These are phyloP conservation scores for Ethmia dodecea DNA, from an alignment of 2,888 invertebrate species.

Conservation along the genomic window DNA sequence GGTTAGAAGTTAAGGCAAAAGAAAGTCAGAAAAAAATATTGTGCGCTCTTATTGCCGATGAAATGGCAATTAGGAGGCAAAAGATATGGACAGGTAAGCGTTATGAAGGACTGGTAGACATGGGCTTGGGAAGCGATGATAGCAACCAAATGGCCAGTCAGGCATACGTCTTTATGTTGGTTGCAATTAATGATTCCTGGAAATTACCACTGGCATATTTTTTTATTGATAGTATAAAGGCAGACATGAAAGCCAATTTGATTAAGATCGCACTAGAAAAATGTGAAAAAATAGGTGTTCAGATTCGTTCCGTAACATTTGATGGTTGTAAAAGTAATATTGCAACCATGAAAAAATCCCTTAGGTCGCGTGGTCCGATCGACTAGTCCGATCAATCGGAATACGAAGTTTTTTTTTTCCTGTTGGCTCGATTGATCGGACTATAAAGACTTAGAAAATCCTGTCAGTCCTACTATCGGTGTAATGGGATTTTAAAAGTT, in stretches of 20 bases:
- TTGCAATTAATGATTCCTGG: slow-evolving; percentile 13
- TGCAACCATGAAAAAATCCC: slow-evolving; percentile 4
- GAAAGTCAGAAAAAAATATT: slow-evolving; percentile 8
- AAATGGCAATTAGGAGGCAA: slow-evolving; percentile 22
- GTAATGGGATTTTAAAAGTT: no score
- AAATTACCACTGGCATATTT: slow-evolving; percentile 21
- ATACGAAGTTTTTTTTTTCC: no score
- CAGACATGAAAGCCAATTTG: slow-evolving; percentile 12
- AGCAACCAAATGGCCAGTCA: slow-evolving; percentile 14
- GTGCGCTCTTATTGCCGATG: slow-evolving; percentile 11
- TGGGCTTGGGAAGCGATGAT: slow-evolving; percentile 15
- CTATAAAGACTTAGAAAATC: no score
- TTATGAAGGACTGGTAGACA: slow-evolving; percentile 14
- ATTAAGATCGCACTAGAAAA: slow-evolving; percentile 11
- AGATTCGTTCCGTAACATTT: slow-evolving; percentile 14
- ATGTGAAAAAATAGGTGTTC: slow-evolving; percentile 9
- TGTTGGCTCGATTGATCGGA: no score
- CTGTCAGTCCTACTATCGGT: no score
- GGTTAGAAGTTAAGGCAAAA: not conserved
- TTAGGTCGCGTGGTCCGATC: no score
- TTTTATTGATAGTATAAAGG: slow-evolving; percentile 14
- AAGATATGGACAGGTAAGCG: slow-evolving; percentile 18
- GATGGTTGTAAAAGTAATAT: slow-evolving; percentile 16
- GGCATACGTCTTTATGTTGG: slow-evolving; percentile 18
- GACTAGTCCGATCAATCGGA: no score